Conservation (phyloP, 2,888 invertebrate genomes). For the Acholoe squamosa region DNA sequence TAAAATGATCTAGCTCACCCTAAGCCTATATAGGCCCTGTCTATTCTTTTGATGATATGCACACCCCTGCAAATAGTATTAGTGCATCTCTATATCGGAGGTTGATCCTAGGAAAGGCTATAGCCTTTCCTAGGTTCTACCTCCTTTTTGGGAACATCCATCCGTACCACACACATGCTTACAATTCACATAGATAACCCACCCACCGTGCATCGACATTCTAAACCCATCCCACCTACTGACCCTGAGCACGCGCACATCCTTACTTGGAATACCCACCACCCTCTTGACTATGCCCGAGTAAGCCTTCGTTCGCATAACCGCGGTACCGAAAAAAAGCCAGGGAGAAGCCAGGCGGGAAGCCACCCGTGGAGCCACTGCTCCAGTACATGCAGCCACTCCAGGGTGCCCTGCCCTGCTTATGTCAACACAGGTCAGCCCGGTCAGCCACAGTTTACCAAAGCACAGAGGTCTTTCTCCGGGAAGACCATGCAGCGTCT, state of each 20-base stretch:
- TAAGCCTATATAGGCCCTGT: too few relatives aligned
- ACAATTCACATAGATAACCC: too few relatives aligned
- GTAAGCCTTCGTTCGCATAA: neutral
- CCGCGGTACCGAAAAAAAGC: neutral
- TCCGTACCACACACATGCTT: too few relatives aligned
- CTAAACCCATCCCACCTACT: neutral
- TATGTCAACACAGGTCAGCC: constrained; percentile 1
- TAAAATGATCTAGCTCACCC: too few relatives aligned
- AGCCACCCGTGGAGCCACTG: neutral
- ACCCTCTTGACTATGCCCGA: neutral
- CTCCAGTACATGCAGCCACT: neutral
- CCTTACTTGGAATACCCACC: neutral
- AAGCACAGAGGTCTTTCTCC: too few relatives aligned
- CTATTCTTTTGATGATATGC: too few relatives aligned
- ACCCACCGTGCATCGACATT: neutral
- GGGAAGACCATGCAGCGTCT: too few relatives aligned
- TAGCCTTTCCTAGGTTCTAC: too few relatives aligned
- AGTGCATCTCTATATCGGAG: too few relatives aligned
- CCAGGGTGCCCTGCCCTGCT: neutral
- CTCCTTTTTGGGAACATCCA: too few relatives aligned
- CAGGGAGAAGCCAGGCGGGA: neutral
- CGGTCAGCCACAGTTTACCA: neutral
- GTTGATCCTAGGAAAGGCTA: too few relatives aligned
- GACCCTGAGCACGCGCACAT: neutral
- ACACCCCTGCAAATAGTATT: too few relatives aligned